Base-by-base conservation (phyloP, 2,888 invertebrate genomes). In the Timema podura region DNA sequence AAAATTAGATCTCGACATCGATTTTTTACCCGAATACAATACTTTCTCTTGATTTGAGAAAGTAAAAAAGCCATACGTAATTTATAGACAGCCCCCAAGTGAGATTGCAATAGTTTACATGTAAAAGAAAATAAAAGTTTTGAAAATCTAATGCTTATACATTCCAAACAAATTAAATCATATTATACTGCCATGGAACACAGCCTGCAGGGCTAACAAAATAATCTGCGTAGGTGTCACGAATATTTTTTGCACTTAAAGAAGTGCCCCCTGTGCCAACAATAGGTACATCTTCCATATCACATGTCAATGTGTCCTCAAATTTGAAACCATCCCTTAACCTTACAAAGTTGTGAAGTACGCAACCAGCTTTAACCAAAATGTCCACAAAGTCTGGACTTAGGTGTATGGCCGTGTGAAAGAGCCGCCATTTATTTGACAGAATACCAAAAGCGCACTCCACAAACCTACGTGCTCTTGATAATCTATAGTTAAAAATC, bases 271-370 rank as follows among this genome's bases (percentile, higher is more conserved):
- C 6, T 2, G 61, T 61, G 6, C 61, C 61, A 61, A 61, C 13
- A 13, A 59, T 6, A 11, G 15, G 61, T 2, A 7, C 30, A 61
- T 61, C 61, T 61, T 61, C 61, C 61, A 61, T 16, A 30, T 61
- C 30, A 61, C 61, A 16, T 61, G 59, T 59, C 44, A 59, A 59
- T 11, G 59, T 59, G 61, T 61, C 15, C 2, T 61, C 61, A 61
- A 61, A 61, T 45, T 30, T 61, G 15, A 61, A 15, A 11, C n/a
- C n/a, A 30, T 30, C 61, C 6, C 45, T 61, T 61, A 61, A 61
- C 13, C 61, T 15, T 45, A 7, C 61, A 61, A 15, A 61, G 15
- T 61, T 16, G 2, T n/a, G 61, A 61, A 61, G 61, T 61, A 16
- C 61, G 45, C 61, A 61, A 10, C 8, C 30, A 30, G 61, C 61